Evolutionary conservation across 2,888 invertebrate genomes (phyloP).

Genomic region (Volucella inflata): DNA sequence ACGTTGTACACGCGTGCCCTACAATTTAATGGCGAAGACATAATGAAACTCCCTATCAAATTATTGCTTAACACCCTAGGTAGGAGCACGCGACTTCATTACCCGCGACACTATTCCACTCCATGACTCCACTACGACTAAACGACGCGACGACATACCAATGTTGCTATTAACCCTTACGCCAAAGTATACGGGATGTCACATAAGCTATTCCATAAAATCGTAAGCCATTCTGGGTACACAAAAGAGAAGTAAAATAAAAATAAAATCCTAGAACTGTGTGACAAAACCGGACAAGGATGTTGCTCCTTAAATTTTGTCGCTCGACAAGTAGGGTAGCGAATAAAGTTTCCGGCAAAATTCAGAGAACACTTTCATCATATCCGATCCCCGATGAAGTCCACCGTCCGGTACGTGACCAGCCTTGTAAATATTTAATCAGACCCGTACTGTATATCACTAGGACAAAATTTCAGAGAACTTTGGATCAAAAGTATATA

Average conservation of each 20-base stretch:
- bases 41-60: conserved; percentile 59
- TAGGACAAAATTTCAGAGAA: conserved; percentile 27
- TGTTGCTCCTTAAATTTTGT: conserved; percentile 72
- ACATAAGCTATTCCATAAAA: conserved; percentile 59
- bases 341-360: conserved; percentile 67
- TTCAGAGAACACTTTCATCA: conserved; percentile 68
- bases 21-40: conserved; percentile 26
- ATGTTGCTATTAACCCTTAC: conserved; percentile 14
- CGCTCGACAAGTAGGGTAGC: conserved; percentile 60
- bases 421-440: conserved; percentile 73
- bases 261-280: conserved; percentile 54
- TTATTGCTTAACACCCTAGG: conserved; percentile 57
- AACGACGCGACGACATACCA: background rate
- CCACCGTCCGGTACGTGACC: conserved; percentile 69
- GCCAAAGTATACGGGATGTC: conserved; percentile 30
- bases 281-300: conserved; percentile 62
- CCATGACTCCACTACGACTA: background rate
- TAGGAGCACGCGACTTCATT: conserved; percentile 69
- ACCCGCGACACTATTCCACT: conserved; percentile 50
- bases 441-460: conserved; percentile 36
- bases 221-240: conserved; percentile 54
- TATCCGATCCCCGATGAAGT: conserved; percentile 70
- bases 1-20: conserved; percentile 43
- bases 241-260: conserved; percentile 40
- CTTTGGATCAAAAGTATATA: conserved; percentile 33